Conservation (phyloP, 2,888 invertebrate genomes). For the Eubasilissa splendida region DNA sequence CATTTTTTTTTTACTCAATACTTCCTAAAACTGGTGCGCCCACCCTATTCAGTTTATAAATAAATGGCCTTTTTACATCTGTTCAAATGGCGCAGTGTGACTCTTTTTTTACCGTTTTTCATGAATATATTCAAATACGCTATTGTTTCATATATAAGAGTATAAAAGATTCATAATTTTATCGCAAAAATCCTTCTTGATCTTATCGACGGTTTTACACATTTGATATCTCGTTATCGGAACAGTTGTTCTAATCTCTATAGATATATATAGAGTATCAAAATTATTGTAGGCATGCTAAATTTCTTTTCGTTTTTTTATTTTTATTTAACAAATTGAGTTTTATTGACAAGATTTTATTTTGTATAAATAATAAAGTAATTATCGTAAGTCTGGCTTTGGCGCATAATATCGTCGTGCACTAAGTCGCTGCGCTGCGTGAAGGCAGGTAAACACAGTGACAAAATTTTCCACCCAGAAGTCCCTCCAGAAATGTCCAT, state of each 20-base stretch:
- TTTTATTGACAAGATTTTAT: no score
- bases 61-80: conserved; percentile 49
- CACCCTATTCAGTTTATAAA: conserved; percentile 27
- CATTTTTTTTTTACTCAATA: neutral
- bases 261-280: no score
- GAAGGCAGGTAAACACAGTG: neutral
- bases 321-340: no score
- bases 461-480: conserved; percentile 21
- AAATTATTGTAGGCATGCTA: no score
- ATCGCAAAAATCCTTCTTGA: neutral
- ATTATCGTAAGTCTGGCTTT: no score
- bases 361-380: no score
- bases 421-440: neutral
- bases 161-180: neutral
- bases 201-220: conserved; percentile 16
- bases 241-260: no score
- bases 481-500: neutral
- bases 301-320: no score
- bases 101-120: neutral
- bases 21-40: neutral
- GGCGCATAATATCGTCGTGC: no score
- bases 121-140: neutral
- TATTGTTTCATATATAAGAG: no score
- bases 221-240: neutral
- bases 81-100: conserved; percentile 49